Base-by-base conservation (phyloP, 2,113 vertebrate species). In the Sebastes schlegelii region DNA sequence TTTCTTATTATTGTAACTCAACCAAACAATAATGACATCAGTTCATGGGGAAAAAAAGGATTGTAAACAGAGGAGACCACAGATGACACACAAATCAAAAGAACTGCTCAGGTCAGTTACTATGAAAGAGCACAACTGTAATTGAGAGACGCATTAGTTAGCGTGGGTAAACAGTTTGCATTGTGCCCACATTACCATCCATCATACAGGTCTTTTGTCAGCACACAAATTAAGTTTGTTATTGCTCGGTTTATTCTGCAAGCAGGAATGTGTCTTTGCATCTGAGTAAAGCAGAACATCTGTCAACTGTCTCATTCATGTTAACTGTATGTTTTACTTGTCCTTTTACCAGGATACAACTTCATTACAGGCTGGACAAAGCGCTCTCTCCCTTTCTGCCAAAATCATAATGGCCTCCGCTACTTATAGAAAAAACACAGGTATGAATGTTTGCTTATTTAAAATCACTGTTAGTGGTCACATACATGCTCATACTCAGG, bases 41-140 rank as follows among this genome's bases (percentile, higher is more conserved):
- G 74, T 89, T 90, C 89, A 60, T 8, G 43, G 8, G 70, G 86
- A 92, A 86, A 94, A 86, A 8, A 68, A 80, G 75, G 71, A 88
- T 78, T 91, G 92, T 92, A 65, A 82, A 88, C 83, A 75, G 66
- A 72, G 63, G 74, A 82, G 75, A 77, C 42, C 62, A 46, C 16
- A 66, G 84, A 81, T 80, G 86, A 79, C 75, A n/a, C 52, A 46
- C 42, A 75, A 77, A 90, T 92, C 81, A 91, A 89, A 86, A 69
- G 82, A 72, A 63, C 51, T 62, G 64, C 49, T 34, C 85, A 81
- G 86, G 77, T 83, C 70, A 66, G 57, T 82, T 65, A 68, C 49
- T 65, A 62, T 83, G 81, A 87, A 76, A 73, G 78, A 67, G 48
- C 55, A 48, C 1, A 1, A 49, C 62, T 89, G 55, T 82, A 77